Conservation (phyloP, 2,888 invertebrate genomes). For the Scaeva pyrastri region DNA sequence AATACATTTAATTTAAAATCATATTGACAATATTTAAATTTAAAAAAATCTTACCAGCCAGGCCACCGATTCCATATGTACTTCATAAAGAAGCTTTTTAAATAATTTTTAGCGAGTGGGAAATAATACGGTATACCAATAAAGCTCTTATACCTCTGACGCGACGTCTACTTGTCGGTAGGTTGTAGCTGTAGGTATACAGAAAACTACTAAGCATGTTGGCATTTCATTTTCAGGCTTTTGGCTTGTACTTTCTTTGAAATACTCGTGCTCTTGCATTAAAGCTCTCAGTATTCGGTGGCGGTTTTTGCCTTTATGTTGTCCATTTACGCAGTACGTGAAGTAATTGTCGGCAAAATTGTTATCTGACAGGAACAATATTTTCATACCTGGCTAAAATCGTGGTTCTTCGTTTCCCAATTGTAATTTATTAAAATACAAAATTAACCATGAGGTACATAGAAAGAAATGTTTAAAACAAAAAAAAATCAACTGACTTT, state of each 20-base stretch:
- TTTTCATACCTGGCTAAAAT: background rate
- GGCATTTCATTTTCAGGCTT: conserved; percentile 13
- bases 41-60: too few relatives aligned
- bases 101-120: background rate
- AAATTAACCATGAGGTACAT: conserved; percentile 63
- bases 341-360: background rate
- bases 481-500: conserved; percentile 49
- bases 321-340: background rate
- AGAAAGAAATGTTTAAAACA: conserved; percentile 36
- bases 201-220: background rate
- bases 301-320: conserved; percentile 31
- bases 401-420: background rate
- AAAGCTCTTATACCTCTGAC: background rate
- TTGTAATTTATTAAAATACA: background rate
- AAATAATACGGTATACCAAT: background rate
- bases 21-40: too few relatives aligned
- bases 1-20: too few relatives aligned
- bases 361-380: conserved; percentile 12
- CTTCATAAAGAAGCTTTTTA: background rate
- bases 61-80: too few relatives aligned
- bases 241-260: conserved; percentile 51
- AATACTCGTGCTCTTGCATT: conserved; percentile 56
- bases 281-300: conserved; percentile 59
- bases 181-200: background rate
- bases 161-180: background rate